Percentiles rank a stretch among this genome's conserved stretches.
Evolutionary conservation across 2,888 invertebrate genomes (phyloP).

Genomic region (Nomada ferruginata): DNA sequence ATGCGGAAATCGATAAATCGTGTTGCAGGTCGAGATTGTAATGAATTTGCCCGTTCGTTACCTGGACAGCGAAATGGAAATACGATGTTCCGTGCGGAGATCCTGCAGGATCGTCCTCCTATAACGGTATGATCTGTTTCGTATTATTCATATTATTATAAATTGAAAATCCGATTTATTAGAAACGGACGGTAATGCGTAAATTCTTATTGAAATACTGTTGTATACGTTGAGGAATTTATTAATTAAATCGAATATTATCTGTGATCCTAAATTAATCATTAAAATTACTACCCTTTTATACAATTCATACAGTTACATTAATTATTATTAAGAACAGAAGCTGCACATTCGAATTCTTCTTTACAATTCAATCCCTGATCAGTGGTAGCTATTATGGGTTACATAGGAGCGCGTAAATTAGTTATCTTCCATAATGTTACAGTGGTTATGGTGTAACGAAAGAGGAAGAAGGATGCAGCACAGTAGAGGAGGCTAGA

Average conservation of each 20-base stretch:
- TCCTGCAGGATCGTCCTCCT: slow-evolving; percentile 23
- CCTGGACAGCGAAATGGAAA: slow-evolving; percentile 23
- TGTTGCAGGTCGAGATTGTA: slow-evolving; percentile 23
- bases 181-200: background rate
- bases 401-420: too few species aligned
- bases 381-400: too few species aligned
- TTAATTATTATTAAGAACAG: too few species aligned
- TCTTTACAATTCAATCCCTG: too few species aligned
- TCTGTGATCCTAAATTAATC: too few species aligned
- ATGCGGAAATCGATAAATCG: background rate
- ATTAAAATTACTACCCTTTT: too few species aligned
- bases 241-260: too few species aligned
- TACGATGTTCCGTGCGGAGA: slow-evolving; percentile 28
- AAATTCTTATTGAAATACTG: background rate
- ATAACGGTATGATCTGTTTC: slow-evolving; percentile 28
- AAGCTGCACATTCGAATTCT: background rate
- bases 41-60: background rate
- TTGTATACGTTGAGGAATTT: too few species aligned
- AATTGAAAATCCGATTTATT: background rate
- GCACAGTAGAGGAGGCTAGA: slow-evolving; percentile 55
- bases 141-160: background rate
- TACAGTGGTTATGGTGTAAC: slow-evolving; percentile 52
- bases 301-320: too few species aligned
- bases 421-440: background rate
- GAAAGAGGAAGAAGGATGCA: slow-evolving; percentile 54